phyloP scores from a whole-genome alignment of 2,113 vertebrate species.

The Chionodraco myersi region DNA sequence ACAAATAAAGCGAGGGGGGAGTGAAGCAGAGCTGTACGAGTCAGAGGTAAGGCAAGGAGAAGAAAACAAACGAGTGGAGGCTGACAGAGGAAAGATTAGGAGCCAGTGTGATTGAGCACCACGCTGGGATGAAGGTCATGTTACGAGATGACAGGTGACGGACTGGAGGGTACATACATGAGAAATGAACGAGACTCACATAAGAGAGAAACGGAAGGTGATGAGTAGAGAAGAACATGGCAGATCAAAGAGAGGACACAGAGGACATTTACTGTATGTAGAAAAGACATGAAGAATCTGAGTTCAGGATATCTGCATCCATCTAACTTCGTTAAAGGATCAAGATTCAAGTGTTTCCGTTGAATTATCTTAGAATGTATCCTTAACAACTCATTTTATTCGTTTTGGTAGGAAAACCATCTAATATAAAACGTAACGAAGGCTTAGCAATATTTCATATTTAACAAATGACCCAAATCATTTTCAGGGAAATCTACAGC shows the following conservation, averaged over 20 bases:
- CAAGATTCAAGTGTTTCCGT: neutral
- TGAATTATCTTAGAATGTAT: neutral
- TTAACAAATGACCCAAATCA: too few species aligned
- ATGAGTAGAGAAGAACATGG: slow-evolving; percentile 15
- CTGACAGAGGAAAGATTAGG: slow-evolving; percentile 10
- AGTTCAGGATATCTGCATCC: neutral
- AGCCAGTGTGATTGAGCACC: slow-evolving; percentile 5
- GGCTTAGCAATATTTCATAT: too few species aligned
- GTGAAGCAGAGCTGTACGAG: neutral
- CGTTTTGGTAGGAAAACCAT: too few species aligned
- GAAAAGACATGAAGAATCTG: neutral
- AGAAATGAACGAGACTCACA: slow-evolving; percentile 14
- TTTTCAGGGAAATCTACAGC: too few species aligned
- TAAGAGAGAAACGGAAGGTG: slow-evolving; percentile 31
- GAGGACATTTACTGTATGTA: neutral
- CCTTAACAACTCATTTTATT: too few species aligned
- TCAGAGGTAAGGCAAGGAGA: neutral
- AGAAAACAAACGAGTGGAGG: neutral
- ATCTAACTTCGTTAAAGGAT: slow-evolving; percentile 1
- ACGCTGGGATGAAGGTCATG: slow-evolving; percentile 17
- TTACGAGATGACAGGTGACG: slow-evolving; percentile 7
- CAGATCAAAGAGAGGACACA: slow-evolving; percentile 20
- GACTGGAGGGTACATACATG: slow-evolving; percentile 26
- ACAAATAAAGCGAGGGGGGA: too few species aligned
- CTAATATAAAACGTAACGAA: too few species aligned